Percentiles rank a stretch among this genome's conserved stretches.
Conservation (phyloP, 2,888 invertebrate species). For the Megastigmus dorsalis region DNA sequence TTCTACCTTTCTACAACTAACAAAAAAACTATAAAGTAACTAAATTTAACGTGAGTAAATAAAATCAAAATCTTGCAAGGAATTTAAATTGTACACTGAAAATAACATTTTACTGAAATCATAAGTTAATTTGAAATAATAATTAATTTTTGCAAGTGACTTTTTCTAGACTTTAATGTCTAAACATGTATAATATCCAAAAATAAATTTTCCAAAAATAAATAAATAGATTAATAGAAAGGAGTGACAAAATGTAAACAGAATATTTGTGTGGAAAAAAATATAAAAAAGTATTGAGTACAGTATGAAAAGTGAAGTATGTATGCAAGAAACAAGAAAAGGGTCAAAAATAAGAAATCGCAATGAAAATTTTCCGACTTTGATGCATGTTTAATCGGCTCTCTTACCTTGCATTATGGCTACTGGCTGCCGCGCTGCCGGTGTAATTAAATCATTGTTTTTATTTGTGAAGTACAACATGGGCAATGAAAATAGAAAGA, state of each 20-base stretch:
- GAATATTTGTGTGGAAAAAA: background rate
- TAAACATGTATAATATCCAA: no score
- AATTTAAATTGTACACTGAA: background rate
- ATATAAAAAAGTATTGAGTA: conserved; percentile 39
- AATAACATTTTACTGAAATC: conserved; percentile 12
- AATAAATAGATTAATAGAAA: conserved; percentile 5
- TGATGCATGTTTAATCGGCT: conserved; percentile 72
- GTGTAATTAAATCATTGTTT: conserved; percentile 75
- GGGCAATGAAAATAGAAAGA: conserved; percentile 58
- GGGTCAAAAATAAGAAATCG: conserved; percentile 68
- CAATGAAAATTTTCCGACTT: conserved; percentile 71
- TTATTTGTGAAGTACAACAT: conserved; percentile 71
- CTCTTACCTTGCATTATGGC: conserved; percentile 75
- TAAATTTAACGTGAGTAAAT: background rate
- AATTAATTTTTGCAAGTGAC: background rate
- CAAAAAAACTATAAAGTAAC: conserved; percentile 10
- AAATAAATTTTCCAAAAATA: no score
- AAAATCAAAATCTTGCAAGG: conserved; percentile 5
- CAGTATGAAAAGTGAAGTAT: conserved; percentile 57
- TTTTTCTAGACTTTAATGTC: conserved; percentile 2
- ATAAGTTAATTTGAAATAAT: conserved; percentile 9
- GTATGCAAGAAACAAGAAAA: conserved; percentile 62
- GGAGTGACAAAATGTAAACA: conserved; percentile 10
- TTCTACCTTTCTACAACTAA: conserved; percentile 28
- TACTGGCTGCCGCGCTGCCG: conserved; percentile 75